Evolutionary conservation across 2,888 invertebrate species (phyloP).

Genomic region (Encarsia formosa): DNA sequence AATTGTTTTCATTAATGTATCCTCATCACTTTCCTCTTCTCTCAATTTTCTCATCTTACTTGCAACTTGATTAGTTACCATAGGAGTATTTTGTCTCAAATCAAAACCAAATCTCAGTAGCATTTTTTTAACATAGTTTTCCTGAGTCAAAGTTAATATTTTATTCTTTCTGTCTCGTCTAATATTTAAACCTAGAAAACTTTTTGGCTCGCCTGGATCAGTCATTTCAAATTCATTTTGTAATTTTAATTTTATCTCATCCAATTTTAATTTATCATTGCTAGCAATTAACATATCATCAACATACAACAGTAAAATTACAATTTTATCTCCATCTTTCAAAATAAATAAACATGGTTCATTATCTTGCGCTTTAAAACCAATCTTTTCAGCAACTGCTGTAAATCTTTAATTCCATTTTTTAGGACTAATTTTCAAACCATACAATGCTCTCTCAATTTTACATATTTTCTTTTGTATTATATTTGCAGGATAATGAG

Average conservation of each 20-base stretch:
- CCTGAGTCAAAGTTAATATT: background rate
- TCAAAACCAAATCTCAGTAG: background rate
- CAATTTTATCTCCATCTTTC: background rate
- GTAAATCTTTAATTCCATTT: conserved; percentile 19
- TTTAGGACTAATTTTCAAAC: conserved; percentile 21
- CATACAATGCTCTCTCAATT: conserved; percentile 21
- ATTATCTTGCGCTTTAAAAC: conserved; percentile 13
- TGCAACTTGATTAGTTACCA: background rate
- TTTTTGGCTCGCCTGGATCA: no score
- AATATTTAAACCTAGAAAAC: conserved; percentile 13
- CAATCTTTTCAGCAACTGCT: conserved; percentile 17
- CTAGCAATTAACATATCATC: conserved; percentile 2
- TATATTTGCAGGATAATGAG: background rate
- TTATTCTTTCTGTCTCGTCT: conserved; percentile 3
- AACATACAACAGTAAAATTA: background rate
- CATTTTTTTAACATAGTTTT: background rate
- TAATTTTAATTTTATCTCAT: conserved; percentile 12
- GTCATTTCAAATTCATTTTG: conserved; percentile 15
- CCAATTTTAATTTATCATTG: background rate
- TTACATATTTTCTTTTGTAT: conserved; percentile 21
- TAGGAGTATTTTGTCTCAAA: background rate
- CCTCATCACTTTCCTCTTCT: background rate
- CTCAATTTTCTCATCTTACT: background rate
- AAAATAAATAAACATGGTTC: conserved; percentile 25
- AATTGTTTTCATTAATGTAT: background rate